Evolutionary conservation across 2,113 vertebrate genomes (phyloP).

Genomic region (Rissa tridactyla): DNA sequence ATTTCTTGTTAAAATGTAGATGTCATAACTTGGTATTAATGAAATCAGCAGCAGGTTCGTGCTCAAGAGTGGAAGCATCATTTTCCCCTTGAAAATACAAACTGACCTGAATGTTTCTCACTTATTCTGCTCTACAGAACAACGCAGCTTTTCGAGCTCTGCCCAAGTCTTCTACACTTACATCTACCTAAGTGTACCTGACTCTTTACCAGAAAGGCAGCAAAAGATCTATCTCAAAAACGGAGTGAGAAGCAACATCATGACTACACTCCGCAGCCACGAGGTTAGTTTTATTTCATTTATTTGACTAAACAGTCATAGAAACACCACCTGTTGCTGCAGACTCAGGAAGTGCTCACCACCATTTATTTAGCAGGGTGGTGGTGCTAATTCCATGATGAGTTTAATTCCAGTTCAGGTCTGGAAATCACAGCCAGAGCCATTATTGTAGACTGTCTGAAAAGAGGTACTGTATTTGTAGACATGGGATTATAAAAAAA

Average conservation of each 20-base stretch:
- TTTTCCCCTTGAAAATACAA: neutral
- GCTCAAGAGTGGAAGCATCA: neutral
- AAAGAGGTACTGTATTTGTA: neutral
- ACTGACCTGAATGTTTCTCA: neutral
- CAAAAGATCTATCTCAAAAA: neutral
- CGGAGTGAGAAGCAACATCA: neutral
- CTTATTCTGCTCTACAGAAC: neutral
- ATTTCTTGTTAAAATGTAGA: neutral
- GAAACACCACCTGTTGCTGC: neutral
- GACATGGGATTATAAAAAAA: neutral
- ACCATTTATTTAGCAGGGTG: neutral
- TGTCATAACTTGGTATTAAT: too few species aligned
- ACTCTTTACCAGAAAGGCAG: neutral
- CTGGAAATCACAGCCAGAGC: neutral
- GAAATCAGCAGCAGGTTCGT: neutral
- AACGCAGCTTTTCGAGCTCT: neutral
- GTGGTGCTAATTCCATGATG: neutral
- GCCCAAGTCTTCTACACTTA: neutral
- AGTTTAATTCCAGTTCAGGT: neutral
- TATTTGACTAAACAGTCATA: neutral
- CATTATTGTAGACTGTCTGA: neutral
- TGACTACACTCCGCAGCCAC: neutral
- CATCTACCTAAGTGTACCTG: neutral
- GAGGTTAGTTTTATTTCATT: neutral
- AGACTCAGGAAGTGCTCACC: neutral